A percentile compares a stretch with the other conserved stretches of the same genome.
Evolutionary conservation across 2,888 invertebrate genomes (phyloP).

Genomic region (Geophilus truncorum): DNA sequence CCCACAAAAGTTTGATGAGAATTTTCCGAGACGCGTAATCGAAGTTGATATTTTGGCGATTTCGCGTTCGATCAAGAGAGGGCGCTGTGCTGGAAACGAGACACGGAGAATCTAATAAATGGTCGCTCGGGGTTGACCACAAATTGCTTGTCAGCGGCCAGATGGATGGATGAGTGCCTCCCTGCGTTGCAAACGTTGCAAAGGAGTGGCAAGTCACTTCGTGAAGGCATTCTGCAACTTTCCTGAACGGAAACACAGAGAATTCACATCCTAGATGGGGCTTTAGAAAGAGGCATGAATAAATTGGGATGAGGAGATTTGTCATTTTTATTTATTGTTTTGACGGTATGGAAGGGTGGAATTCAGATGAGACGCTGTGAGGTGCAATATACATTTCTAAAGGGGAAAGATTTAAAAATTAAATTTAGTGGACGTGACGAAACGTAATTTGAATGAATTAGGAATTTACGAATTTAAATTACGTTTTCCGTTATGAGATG

Average conservation of each 20-base stretch:
- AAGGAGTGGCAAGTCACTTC: slow-evolving; percentile 2
- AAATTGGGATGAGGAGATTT: not conserved
- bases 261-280: not conserved
- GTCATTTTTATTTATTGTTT: not conserved
- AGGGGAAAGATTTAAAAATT: too few species aligned
- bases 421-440: too few species aligned
- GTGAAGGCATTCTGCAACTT: not conserved
- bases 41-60: not conserved
- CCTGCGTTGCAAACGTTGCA: slow-evolving; percentile 6
- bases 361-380: not conserved
- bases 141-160: slow-evolving; percentile 17
- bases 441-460: too few species aligned
- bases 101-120: not conserved
- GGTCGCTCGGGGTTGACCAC: slow-evolving; percentile 12
- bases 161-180: slow-evolving; percentile 27
- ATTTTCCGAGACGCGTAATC: not conserved
- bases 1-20: slow-evolving; percentile 15
- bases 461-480: too few species aligned
- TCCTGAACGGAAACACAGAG: not conserved
- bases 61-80: not conserved
- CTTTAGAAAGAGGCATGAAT: not conserved
- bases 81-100: not conserved
- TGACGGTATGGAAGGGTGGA: not conserved
- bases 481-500: too few species aligned
- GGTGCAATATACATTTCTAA: too few species aligned